A percentile compares a stretch with the other conserved stretches of the same genome.
These are phyloP conservation scores for Beroe forskalii DNA, from an alignment of 37 sponge, comb jelly and placozoan species.

Conservation along the genomic window DNA sequence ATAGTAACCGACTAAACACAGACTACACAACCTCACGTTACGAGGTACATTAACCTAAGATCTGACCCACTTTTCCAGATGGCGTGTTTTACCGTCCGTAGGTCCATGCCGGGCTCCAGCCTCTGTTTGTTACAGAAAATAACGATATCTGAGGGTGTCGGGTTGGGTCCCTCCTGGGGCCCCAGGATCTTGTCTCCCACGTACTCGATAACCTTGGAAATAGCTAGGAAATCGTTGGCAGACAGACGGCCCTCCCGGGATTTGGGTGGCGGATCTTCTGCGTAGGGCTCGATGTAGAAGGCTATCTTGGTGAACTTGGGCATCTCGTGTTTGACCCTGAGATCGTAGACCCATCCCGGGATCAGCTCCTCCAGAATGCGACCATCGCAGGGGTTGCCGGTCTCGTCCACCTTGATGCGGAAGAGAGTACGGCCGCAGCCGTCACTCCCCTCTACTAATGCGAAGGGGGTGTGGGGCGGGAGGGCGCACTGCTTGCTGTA, in stretches of 20 bases:
- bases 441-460: slow-evolving; percentile 59
- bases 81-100: slow-evolving; percentile 82
- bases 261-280: slow-evolving; percentile 62
- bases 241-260: slow-evolving; percentile 38
- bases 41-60: slow-evolving; percentile 76
- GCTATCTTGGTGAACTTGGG: slow-evolving; percentile 63
- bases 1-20: too few relatives aligned
- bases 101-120: slow-evolving; percentile 77
- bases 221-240: slow-evolving; percentile 56
- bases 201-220: slow-evolving; percentile 62
- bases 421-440: slow-evolving; percentile 48
- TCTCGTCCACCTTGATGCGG: slow-evolving; percentile 45
- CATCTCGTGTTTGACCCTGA: slow-evolving; percentile 61
- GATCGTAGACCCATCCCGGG: slow-evolving; percentile 49
- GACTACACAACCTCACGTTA: slow-evolving; percentile 20
- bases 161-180: slow-evolving; percentile 23
- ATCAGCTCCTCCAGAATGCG: slow-evolving; percentile 55
- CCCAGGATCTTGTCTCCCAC: slow-evolving; percentile 57
- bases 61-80: slow-evolving; percentile 92
- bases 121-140: slow-evolving; percentile 69
- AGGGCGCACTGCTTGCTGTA: slow-evolving; percentile 54
- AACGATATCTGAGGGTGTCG: not conserved
- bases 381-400: slow-evolving; percentile 10
- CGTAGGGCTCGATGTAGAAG: slow-evolving; percentile 50
- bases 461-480: slow-evolving; percentile 58